phyloP scores from a whole-genome alignment of 2,888 invertebrate species.

The Perithous albicinctus region DNA sequence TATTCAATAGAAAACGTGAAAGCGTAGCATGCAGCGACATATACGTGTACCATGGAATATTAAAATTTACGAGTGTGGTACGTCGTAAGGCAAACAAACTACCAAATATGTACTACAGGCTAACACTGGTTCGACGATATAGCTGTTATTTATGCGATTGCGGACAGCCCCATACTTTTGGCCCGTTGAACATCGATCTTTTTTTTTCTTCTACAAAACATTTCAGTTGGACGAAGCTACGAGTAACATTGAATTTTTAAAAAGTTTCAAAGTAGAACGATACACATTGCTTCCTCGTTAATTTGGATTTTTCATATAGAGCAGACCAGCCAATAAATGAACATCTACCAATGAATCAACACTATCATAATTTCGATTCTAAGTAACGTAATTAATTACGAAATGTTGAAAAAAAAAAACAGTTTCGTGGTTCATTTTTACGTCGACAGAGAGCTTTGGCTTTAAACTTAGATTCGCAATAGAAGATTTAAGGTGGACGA shows the following conservation, averaged over 20 bases:
- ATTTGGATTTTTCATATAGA: too few species aligned
- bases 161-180: neutral
- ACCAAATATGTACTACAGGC: neutral
- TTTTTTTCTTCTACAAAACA: constrained; percentile 13
- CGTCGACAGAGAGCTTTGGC: too few species aligned
- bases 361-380: too few species aligned
- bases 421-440: too few species aligned
- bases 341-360: too few species aligned
- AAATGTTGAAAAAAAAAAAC: too few species aligned
- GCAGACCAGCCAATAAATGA: too few species aligned
- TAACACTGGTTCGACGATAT: neutral
- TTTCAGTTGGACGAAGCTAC: neutral
- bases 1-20: constrained; percentile 60
- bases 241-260: neutral
- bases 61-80: constrained; percentile 48
- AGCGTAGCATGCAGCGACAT: constrained; percentile 25
- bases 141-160: neutral
- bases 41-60: constrained; percentile 36
- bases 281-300: too few species aligned
- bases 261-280: too few species aligned
- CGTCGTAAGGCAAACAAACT: constrained; percentile 36
- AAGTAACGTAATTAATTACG: too few species aligned
- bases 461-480: too few species aligned
- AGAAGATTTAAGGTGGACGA: too few species aligned
- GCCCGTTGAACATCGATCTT: neutral